Conservation (phyloP, 1,140 invertebrate genomes). For the Drosophila rhopaloa region DNA sequence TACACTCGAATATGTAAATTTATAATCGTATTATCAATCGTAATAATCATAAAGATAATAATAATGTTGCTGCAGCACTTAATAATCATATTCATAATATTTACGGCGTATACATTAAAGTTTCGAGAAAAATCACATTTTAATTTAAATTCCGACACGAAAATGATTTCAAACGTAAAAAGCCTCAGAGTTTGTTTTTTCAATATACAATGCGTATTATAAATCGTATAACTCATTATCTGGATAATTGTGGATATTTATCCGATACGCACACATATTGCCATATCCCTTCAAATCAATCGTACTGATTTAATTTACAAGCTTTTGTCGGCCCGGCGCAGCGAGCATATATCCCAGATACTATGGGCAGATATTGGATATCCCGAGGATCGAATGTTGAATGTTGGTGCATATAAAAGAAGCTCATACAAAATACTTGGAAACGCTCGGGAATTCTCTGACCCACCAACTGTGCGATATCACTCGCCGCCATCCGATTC, state of each 20-base stretch:
- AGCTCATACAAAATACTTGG: slow-evolving; percentile 48
- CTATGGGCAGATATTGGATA: slow-evolving; percentile 16
- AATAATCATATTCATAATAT: slow-evolving; percentile 79
- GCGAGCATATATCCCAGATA: neutral
- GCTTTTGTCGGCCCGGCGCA: slow-evolving; percentile 24
- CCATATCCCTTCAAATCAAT: slow-evolving; percentile 23
- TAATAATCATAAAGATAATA: slow-evolving; percentile 69
- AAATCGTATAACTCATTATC: slow-evolving; percentile 37
- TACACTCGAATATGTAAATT: slow-evolving; percentile 46
- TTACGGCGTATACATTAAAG: slow-evolving; percentile 82
- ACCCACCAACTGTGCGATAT: slow-evolving; percentile 16
- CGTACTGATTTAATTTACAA: slow-evolving; percentile 60
- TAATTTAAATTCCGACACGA: slow-evolving; percentile 79
- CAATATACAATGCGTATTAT: slow-evolving; percentile 39
- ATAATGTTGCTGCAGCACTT: slow-evolving; percentile 64
- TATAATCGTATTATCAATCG: slow-evolving; percentile 49
- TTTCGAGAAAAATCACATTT: slow-evolving; percentile 83
- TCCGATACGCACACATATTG: slow-evolving; percentile 35
- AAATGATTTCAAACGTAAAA: slow-evolving; percentile 72
- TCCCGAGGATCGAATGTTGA: slow-evolving; percentile 10
- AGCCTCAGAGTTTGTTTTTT: slow-evolving; percentile 48
- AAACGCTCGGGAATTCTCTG: slow-evolving; percentile 21
- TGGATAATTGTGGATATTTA: slow-evolving; percentile 14
- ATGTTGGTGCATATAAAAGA: slow-evolving; percentile 19
- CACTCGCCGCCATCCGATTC: slow-evolving; percentile 1